Percentiles rank a stretch among this genome's conserved stretches.
Evolutionary conservation across 1,140 invertebrate genomes (phyloP).

Genomic region (Bombus picipes): DNA sequence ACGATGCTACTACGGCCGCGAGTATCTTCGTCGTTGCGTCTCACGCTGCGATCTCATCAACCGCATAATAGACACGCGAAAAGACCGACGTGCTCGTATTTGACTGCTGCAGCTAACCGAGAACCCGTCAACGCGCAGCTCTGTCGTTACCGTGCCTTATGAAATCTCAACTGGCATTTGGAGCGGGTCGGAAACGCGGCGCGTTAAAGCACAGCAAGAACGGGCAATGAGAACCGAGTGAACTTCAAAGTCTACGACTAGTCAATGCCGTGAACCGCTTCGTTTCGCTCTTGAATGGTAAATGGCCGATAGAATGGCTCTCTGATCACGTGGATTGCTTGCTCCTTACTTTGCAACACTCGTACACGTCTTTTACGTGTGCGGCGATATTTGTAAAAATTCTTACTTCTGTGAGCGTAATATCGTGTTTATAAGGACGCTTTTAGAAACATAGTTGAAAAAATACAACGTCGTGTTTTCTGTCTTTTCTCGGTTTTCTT

Average conservation of each 20-base stretch:
- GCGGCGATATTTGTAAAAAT: too few species aligned
- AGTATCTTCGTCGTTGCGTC: constrained; percentile 26
- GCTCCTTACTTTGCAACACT: too few species aligned
- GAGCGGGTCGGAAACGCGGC: neutral
- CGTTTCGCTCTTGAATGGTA: too few species aligned
- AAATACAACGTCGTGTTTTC: too few species aligned
- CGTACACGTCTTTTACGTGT: too few species aligned
- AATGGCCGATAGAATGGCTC: too few species aligned
- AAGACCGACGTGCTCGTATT: constrained; percentile 33
- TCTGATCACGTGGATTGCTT: too few species aligned
- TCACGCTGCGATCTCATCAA: constrained; percentile 47
- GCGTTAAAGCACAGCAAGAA: too few species aligned
- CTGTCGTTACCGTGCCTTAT: neutral
- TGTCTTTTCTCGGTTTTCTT: too few species aligned
- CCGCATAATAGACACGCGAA: constrained; percentile 29
- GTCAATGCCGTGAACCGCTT: neutral
- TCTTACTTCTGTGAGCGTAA: too few species aligned
- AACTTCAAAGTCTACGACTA: neutral
- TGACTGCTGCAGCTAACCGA: neutral
- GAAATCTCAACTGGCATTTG: neutral
- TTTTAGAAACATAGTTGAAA: too few species aligned
- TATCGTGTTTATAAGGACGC: too few species aligned
- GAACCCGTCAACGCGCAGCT: neutral
- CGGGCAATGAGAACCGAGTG: neutral
- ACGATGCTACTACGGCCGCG: neutral